A percentile compares a stretch with the other conserved stretches of the same genome.
Evolutionary conservation across 1,140 invertebrate species (phyloP).

Genomic region (Pantala flavescens): DNA sequence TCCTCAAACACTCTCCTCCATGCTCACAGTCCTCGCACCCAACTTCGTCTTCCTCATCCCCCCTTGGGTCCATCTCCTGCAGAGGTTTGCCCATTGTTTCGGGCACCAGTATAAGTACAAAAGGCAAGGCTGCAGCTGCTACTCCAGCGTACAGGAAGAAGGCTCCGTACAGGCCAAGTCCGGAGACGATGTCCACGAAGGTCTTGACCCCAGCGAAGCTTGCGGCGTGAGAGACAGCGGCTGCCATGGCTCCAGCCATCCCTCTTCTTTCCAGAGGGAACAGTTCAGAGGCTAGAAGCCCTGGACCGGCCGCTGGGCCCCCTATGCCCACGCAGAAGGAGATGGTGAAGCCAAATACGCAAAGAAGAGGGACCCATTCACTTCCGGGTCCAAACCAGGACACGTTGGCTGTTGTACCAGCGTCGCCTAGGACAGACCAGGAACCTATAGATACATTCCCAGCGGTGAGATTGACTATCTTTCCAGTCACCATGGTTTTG

Average conservation of each 20-base stretch:
- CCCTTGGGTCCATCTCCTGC: neutral
- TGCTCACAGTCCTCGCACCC: neutral
- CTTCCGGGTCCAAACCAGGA: constrained; percentile 24
- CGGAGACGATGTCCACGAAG: constrained; percentile 65
- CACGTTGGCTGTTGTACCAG: neutral
- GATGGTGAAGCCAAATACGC: constrained; percentile 39
- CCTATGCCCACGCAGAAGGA: constrained; percentile 73
- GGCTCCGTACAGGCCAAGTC: constrained; percentile 64
- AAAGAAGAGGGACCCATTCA: constrained; percentile 34
- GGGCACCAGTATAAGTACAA: constrained; percentile 75
- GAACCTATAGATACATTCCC: neutral
- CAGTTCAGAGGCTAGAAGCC: constrained; percentile 75
- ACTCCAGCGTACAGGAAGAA: constrained; percentile 84
- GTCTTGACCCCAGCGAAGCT: constrained; percentile 83
- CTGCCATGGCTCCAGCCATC: constrained; percentile 69
- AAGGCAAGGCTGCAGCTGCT: constrained; percentile 68
- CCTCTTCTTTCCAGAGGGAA: constrained; percentile 77
- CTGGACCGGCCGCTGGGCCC: constrained; percentile 66
- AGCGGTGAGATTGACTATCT: neutral
- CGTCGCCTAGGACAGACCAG: neutral
- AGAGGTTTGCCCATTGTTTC: constrained; percentile 64
- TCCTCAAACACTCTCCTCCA: neutral
- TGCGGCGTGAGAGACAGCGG: constrained; percentile 76
- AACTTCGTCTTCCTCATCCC: neutral
- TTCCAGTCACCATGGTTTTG: constrained; percentile 60